Conservation (phyloP, 2,113 vertebrate genomes). For the Physeter macrocephalus region DNA sequence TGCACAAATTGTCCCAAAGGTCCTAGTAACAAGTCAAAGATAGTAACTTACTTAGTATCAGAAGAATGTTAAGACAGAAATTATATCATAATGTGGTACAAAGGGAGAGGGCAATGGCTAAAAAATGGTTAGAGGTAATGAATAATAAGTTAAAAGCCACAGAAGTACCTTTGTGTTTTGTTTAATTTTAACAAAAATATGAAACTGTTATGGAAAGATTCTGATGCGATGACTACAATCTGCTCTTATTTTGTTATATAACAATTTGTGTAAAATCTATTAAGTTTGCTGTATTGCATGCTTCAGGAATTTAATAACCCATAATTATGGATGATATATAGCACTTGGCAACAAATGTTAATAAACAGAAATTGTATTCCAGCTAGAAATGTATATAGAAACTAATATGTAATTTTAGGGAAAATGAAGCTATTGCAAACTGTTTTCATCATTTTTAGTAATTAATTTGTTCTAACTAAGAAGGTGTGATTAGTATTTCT, state of each 20-base stretch:
- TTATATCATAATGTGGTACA: slow-evolving; percentile 46
- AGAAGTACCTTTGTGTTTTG: slow-evolving; percentile 68
- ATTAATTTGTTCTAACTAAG: slow-evolving; percentile 76
- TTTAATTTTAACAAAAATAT: slow-evolving; percentile 80
- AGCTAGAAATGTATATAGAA: slow-evolving; percentile 65
- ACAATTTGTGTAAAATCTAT: slow-evolving; percentile 88
- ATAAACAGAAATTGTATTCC: slow-evolving; percentile 72
- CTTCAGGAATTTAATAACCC: slow-evolving; percentile 81
- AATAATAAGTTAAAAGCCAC: slow-evolving; percentile 66
- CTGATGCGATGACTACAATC: slow-evolving; percentile 79
- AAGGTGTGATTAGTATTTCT: slow-evolving; percentile 60
- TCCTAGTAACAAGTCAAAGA: slow-evolving; percentile 26
- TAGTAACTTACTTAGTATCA: slow-evolving; percentile 58
- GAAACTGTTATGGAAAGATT: slow-evolving; percentile 75
- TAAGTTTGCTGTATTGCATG: slow-evolving; percentile 78
- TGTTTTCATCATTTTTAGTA: slow-evolving; percentile 67
- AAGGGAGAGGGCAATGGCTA: slow-evolving; percentile 31
- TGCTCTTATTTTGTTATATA: slow-evolving; percentile 81
- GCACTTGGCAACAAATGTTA: slow-evolving; percentile 71
- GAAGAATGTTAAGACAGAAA: slow-evolving; percentile 42
- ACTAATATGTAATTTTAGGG: slow-evolving; percentile 47
- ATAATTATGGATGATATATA: slow-evolving; percentile 80
- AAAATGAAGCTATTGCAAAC: slow-evolving; percentile 51
- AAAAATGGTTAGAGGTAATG: slow-evolving; percentile 43
- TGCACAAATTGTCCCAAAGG: slow-evolving; percentile 36